These are phyloP conservation scores for Erethizon dorsatum DNA, from an alignment of 2,797 vertebrate genomes.

Conservation along the genomic window DNA sequence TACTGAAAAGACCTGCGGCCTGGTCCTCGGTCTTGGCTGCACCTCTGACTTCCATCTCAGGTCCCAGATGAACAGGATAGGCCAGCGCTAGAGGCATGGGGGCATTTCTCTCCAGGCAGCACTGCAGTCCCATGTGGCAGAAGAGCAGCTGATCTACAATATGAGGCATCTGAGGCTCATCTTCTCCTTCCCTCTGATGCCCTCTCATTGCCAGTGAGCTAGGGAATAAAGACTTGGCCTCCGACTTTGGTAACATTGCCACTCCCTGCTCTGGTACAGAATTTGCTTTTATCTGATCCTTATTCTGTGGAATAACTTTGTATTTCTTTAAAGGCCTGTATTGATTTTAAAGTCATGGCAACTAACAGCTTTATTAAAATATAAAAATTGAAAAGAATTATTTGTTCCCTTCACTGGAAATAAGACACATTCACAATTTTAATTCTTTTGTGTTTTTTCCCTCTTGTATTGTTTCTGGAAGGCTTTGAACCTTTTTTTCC, in stretches of 20 bases:
- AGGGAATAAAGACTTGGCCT: neutral
- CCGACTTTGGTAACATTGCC: neutral
- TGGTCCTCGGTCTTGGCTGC: neutral
- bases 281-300: neutral
- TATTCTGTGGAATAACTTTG: neutral
- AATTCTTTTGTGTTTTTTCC: neutral
- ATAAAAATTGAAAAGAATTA: constrained; percentile 5
- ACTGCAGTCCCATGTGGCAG: neutral
- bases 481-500: neutral
- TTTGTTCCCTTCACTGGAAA: neutral
- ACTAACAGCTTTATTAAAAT: constrained; percentile 33
- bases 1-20: neutral
- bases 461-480: neutral
- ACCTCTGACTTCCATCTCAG: neutral
- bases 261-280: neutral
- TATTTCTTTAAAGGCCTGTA: constrained; percentile 50
- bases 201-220: neutral
- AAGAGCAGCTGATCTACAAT: neutral
- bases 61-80: neutral
- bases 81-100: neutral
- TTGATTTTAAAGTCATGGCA: constrained; percentile 55
- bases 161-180: neutral
- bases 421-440: neutral
- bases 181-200: neutral
- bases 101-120: neutral